These are phyloP conservation scores for Aelia acuminata DNA, from an alignment of 2,888 invertebrate species.

Conservation along the genomic window DNA sequence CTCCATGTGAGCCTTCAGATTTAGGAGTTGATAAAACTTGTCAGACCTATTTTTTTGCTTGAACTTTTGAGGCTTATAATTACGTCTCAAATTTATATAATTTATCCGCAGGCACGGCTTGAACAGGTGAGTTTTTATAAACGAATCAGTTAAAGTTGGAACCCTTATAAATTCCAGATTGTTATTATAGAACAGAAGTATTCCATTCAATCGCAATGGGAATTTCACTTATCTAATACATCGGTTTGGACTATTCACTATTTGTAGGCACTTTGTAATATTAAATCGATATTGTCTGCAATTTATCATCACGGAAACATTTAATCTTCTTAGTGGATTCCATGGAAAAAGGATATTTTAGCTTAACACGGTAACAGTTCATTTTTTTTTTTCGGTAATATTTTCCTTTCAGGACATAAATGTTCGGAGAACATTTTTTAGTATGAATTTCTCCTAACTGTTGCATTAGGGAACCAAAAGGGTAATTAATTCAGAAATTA, in stretches of 20 bases:
- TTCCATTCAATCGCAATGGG: not conserved
- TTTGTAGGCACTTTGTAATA: slow-evolving; percentile 5
- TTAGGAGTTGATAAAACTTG: not conserved
- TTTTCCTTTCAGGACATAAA: not conserved
- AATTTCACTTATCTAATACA: not conserved
- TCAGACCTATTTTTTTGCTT: not conserved
- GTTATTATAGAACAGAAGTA: not conserved
- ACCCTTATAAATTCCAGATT: not conserved
- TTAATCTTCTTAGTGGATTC: slow-evolving; percentile 18
- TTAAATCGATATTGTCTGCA: not conserved
- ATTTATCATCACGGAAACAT: slow-evolving; percentile 5
- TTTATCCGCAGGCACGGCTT: not conserved
- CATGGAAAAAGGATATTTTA: not conserved
- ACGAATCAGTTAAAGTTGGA: not conserved
- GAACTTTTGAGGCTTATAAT: not conserved
- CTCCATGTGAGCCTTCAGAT: not conserved
- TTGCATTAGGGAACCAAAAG: too few relatives aligned
- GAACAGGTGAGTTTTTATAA: not conserved
- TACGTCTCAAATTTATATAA: not conserved
- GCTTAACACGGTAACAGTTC: not conserved
- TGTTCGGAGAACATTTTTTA: not conserved
- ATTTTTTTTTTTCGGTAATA: not conserved
- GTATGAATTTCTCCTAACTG: not conserved
- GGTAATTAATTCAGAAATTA: too few relatives aligned
- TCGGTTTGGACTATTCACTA: not conserved